Percentiles rank a stretch among this genome's conserved stretches.
Evolutionary conservation across 2,113 vertebrate species (phyloP).

Genomic region (Genyomyrus donnyi): DNA sequence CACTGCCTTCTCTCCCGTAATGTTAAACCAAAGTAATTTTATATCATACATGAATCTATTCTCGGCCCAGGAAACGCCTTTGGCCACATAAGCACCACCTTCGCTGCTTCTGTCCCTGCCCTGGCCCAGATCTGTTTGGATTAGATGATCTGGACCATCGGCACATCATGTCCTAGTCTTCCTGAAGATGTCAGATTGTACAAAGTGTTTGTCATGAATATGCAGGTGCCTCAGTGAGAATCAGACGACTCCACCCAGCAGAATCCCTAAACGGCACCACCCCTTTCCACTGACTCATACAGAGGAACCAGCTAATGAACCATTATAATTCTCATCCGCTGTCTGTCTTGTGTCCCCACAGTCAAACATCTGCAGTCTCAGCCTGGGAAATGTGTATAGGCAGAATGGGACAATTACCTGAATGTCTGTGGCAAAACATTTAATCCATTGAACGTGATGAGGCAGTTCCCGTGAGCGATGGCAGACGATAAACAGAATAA

Average conservation of each 20-base stretch:
- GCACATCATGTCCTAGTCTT: background rate
- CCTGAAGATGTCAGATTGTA: background rate
- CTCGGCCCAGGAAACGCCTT: background rate
- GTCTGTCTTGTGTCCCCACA: background rate
- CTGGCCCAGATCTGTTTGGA: background rate
- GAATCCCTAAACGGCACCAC: background rate
- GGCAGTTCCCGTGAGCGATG: background rate
- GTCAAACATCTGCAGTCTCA: background rate
- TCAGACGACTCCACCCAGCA: background rate
- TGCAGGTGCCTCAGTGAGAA: background rate
- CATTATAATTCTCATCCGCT: background rate
- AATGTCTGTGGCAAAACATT: background rate
- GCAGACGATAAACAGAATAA: background rate
- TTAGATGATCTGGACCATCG: background rate
- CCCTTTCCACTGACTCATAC: background rate
- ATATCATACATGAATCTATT: background rate
- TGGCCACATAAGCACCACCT: background rate
- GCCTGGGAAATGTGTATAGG: background rate
- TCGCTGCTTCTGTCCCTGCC: background rate
- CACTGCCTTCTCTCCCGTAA: background rate
- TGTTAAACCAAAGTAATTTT: background rate
- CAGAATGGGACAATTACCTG: background rate
- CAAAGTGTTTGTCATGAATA: background rate
- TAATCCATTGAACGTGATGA: background rate
- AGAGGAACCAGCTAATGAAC: background rate